These are phyloP conservation scores for Eublepharis macularius DNA, from an alignment of 2,113 vertebrate species.

Conservation along the genomic window DNA sequence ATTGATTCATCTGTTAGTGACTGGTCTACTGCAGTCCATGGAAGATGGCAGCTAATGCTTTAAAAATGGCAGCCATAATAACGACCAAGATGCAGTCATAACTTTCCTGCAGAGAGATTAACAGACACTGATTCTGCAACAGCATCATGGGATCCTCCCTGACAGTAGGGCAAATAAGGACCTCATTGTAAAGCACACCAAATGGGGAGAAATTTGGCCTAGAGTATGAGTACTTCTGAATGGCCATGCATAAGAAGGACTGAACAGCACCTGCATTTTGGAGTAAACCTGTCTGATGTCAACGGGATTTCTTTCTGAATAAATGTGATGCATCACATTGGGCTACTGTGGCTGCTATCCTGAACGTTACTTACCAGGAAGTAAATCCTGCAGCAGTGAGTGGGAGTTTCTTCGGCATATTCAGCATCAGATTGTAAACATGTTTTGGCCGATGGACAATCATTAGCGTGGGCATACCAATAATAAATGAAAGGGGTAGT, in stretches of 20 bases:
- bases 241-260: no score
- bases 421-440: not conserved
- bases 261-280: not conserved
- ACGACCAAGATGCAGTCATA: not conserved
- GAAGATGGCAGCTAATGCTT: no score
- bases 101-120: no score
- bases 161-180: not conserved
- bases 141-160: not conserved
- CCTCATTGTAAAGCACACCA: not conserved
- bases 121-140: not conserved
- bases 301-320: not conserved
- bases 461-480: no score
- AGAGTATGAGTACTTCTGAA: no score
- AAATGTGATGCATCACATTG: not conserved
- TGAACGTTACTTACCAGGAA: not conserved
- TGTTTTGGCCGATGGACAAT: not conserved
- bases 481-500: not conserved
- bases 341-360: not conserved
- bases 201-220: no score
- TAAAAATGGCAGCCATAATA: not conserved
- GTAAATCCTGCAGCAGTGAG: not conserved
- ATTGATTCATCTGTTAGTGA: not conserved
- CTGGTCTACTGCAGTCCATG: not conserved
- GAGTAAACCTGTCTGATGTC: not conserved
- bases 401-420: not conserved